Conservation (phyloP, 2,797 vertebrate species). For the Lepilemur septentrionalis region DNA sequence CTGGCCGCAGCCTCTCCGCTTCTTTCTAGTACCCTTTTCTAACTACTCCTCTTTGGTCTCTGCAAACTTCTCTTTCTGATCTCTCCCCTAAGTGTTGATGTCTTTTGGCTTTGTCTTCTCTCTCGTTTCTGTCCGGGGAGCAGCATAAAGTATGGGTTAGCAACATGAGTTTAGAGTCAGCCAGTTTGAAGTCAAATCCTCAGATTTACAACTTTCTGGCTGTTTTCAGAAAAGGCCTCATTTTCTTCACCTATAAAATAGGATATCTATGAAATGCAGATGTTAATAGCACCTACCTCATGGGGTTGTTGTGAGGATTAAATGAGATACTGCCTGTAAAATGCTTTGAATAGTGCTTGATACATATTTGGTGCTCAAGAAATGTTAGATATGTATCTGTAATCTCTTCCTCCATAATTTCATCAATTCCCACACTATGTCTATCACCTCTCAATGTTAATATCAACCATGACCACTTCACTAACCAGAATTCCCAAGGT, state of each 20-base stretch:
- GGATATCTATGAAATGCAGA: neutral
- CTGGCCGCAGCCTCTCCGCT: neutral
- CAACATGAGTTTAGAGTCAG: neutral
- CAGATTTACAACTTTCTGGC: neutral
- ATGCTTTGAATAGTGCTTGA: neutral
- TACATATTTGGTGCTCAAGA: neutral
- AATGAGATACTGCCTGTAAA: neutral
- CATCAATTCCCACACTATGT: neutral
- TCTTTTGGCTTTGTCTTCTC: neutral
- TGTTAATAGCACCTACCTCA: neutral
- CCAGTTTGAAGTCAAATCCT: neutral
- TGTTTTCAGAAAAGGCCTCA: neutral
- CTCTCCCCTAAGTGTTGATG: neutral
- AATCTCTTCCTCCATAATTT: neutral
- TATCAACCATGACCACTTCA: neutral
- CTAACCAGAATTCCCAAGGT: neutral
- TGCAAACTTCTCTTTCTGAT: neutral
- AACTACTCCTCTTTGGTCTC: neutral
- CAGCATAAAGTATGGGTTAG: neutral
- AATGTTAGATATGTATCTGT: neutral
- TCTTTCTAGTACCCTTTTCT: neutral
- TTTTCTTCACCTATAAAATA: neutral
- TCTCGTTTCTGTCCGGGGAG: neutral
- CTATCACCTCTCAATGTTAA: neutral
- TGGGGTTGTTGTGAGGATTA: neutral